phyloP scores from a whole-genome alignment of 2,113 vertebrate genomes.

The human (Homo sapiens) region DNA sequence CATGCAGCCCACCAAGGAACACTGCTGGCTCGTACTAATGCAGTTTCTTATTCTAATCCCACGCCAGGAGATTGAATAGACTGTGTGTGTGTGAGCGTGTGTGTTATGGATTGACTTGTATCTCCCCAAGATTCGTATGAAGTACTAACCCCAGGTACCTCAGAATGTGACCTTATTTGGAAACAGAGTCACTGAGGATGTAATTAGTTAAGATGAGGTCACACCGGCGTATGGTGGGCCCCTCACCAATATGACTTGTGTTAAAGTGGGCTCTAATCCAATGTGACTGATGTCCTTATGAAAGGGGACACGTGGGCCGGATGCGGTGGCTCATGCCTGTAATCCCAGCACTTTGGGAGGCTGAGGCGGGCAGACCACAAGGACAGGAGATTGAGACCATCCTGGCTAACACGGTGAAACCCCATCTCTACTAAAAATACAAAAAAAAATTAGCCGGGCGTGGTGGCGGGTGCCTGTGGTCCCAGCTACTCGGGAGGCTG shows the following conservation, averaged over 20 bases:
- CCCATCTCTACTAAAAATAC: no score
- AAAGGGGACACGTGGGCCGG: neutral
- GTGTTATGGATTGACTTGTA: neutral
- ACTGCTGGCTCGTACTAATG: neutral
- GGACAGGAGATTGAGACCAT: no score
- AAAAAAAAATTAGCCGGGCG: no score
- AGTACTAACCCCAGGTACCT: neutral
- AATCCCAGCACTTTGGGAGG: no score
- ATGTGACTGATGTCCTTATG: neutral
- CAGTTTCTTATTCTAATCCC: neutral
- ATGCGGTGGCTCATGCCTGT: no score
- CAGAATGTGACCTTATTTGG: neutral
- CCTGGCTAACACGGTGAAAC: no score
- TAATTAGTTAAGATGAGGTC: neutral
- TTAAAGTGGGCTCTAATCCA: neutral
- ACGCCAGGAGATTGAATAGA: neutral
- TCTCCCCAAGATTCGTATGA: neutral
- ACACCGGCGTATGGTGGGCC: neutral
- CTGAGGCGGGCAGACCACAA: no score
- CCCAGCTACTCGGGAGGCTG: no score
- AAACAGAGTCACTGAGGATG: neutral
- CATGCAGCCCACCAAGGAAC: neutral
- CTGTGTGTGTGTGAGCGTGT: no score
- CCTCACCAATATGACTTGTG: neutral
- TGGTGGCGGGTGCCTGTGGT: accelerated